phyloP scores from a whole-genome alignment of 2,113 vertebrate species.

The Eira barbara region DNA sequence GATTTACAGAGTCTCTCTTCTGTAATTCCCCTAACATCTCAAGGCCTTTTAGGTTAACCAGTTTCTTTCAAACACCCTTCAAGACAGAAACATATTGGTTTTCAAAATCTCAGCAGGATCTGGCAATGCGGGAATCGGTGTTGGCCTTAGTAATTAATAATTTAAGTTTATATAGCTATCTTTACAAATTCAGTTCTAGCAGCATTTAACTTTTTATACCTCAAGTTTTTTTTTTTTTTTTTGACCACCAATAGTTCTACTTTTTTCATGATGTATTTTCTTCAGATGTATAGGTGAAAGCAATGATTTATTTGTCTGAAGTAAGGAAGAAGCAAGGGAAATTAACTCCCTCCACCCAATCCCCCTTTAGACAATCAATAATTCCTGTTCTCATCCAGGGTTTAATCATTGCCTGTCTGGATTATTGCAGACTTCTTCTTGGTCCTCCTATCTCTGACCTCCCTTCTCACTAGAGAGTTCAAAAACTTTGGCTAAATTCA shows the following conservation, averaged over 20 bases:
- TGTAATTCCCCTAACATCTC: slow-evolving; percentile 72
- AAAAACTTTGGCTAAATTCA: slow-evolving; percentile 71
- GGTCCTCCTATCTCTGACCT: slow-evolving; percentile 57
- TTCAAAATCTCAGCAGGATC: slow-evolving; percentile 67
- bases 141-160: slow-evolving; percentile 68
- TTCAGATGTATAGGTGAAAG: slow-evolving; percentile 61
- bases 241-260: slow-evolving; percentile 27
- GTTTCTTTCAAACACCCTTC: slow-evolving; percentile 76
- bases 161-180: slow-evolving; percentile 54
- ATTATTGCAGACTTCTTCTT: slow-evolving; percentile 64
- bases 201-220: slow-evolving; percentile 45
- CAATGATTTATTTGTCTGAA: slow-evolving; percentile 71
- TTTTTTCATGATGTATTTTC: slow-evolving; percentile 50
- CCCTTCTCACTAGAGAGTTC: slow-evolving; percentile 62
- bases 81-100: slow-evolving; percentile 70
- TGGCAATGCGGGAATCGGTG: slow-evolving; percentile 42
- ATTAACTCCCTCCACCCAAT: slow-evolving; percentile 62
- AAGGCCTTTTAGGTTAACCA: slow-evolving; percentile 75
- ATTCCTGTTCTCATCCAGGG: slow-evolving; percentile 56
- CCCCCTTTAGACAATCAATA: slow-evolving; percentile 68
- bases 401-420: slow-evolving; percentile 72
- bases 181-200: slow-evolving; percentile 44
- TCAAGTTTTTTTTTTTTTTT: not conserved
- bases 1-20: slow-evolving; percentile 70
- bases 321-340: slow-evolving; percentile 72